Conservation (phyloP, 2,113 vertebrate species). For the Lepisosteus oculatus region DNA sequence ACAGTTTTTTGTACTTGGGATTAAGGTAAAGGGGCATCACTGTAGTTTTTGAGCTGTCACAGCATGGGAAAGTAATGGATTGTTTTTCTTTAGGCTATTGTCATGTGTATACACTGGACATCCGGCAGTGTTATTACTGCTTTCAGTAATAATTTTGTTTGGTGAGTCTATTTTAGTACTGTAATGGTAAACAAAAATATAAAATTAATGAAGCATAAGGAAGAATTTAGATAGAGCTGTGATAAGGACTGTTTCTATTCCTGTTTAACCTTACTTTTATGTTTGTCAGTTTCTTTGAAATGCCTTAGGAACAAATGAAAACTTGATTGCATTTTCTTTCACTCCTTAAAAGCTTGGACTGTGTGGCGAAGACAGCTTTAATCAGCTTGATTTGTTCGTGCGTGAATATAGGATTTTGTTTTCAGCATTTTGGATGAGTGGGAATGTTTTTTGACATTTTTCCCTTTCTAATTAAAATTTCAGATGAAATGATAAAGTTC, state of each 20-base stretch:
- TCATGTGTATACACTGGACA: constrained; percentile 23
- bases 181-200: constrained; percentile 41
- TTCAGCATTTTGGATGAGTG: neutral
- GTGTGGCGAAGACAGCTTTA: constrained; percentile 26
- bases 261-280: constrained; percentile 38
- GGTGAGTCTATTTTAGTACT: constrained; percentile 38
- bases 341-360: neutral
- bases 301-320: too few species aligned
- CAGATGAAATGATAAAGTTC: constrained; percentile 84
- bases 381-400: constrained; percentile 11
- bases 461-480: constrained; percentile 29
- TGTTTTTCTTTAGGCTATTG: constrained; percentile 43
- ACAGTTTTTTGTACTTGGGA: too few species aligned
- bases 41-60: constrained; percentile 37
- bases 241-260: constrained; percentile 12
- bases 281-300: constrained; percentile 16
- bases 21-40: neutral
- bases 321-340: neutral
- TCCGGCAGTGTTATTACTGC: constrained; percentile 32
- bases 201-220: constrained; percentile 24
- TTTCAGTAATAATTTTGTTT: constrained; percentile 45
- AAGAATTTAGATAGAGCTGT: constrained; percentile 21
- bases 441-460: neutral
- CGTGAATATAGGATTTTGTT: neutral
- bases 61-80: constrained; percentile 32